Evolutionary conservation across 1,140 invertebrate genomes (phyloP), one percentile per base, ranked within the genome.

Genomic region (Meloidogyne chitwoodi): DNA sequence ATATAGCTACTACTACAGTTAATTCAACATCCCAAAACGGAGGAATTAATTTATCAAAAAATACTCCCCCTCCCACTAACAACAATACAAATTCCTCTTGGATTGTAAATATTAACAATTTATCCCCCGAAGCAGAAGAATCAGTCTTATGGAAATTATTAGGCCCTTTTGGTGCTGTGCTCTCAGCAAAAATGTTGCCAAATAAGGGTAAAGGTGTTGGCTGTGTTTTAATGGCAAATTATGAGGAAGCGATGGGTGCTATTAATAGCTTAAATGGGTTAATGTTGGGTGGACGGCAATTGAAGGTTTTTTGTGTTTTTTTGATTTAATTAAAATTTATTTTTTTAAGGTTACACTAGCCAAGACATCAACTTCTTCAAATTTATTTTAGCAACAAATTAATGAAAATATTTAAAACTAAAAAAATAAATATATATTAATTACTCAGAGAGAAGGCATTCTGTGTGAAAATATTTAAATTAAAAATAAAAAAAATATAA

Each of bases 181-280:
- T 98, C 89, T 95, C 93, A 87, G 96, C 98, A 38, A 98, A 98
- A 90, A 89, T 90, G 19, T 38, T 38, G 10, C 34, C 34, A 77
- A 95, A 96, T 90, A 98, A 98, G 89, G 98, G 96, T 91, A 98
- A 98, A 90, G 96, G 96, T 82, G 98, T 97, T 88, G 96, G 95
- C n/a, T 98, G 98, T 89, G 95, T 99, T 76, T 98, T 95, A 72
- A 99, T 99, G 96, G 97, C 94, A 84, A 97, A 98, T 89, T 98
- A 98, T 89, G 95, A 98, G 88, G 96, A 98, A 88, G 95, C 96
- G 16, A 92, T 96, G 29, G 92, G 96, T 77, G 96, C 96, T 71
- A 98, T 99, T 84, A 94, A 96, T 88, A 94, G 93, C 78, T 91
- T 99, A 75, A 98, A 99, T 89, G 96, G 96, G 69, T 98, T 96